Evolutionary conservation across 2,113 vertebrate species (phyloP).

Genomic region (Paracyprichromis sp.): DNA sequence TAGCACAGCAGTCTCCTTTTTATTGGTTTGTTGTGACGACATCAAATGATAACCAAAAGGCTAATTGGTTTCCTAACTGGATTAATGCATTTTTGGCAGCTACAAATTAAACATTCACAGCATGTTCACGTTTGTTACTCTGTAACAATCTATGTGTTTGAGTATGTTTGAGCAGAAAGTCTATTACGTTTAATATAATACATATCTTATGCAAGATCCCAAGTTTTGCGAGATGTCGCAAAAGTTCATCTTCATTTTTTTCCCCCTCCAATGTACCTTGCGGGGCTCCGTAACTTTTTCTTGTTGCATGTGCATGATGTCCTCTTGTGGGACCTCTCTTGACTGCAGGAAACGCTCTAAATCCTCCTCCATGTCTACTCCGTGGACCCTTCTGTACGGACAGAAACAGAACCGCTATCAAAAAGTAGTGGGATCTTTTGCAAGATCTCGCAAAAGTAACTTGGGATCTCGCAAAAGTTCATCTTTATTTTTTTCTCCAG

Average conservation of each 20-base stretch:
- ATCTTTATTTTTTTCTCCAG: not conserved
- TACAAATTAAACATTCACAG: not conserved
- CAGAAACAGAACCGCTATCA: not conserved
- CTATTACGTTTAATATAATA: not conserved
- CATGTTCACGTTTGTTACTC: not conserved
- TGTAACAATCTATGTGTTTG: not conserved
- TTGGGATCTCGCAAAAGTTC: not conserved
- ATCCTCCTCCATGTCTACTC: not conserved
- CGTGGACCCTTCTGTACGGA: not conserved
- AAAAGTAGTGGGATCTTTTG: not conserved
- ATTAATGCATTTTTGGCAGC: not conserved
- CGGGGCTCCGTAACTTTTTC: not conserved
- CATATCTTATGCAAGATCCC: not conserved
- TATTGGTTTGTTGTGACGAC: not conserved
- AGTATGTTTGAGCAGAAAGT: not conserved
- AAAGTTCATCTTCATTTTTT: not conserved
- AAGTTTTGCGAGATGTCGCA: not conserved
- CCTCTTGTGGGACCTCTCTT: not conserved
- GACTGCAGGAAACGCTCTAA: not conserved
- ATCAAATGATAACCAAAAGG: not conserved
- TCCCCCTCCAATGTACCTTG: not conserved
- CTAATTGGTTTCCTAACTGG: not conserved
- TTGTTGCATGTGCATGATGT: fast-evolving
- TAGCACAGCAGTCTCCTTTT: not conserved
- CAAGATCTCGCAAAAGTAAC: not conserved